Evolutionary conservation across 1,140 invertebrate genomes (phyloP).

Genomic region (Piezodorus guildinii): DNA sequence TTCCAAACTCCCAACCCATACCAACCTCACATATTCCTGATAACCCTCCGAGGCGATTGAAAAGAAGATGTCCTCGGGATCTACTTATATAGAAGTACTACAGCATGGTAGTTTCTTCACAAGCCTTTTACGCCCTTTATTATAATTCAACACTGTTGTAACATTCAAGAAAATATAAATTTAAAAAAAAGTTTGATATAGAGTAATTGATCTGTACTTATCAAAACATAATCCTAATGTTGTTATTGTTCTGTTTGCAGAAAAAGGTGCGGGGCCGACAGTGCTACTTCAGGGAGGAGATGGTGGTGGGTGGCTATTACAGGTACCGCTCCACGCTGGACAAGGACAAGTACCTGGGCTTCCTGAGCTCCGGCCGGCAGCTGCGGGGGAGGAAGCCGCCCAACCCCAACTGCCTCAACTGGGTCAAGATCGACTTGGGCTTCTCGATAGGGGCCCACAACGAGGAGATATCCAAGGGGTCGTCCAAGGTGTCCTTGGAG

Average conservation of each 20-base stretch:
- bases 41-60: no score
- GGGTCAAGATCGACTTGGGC: constrained; percentile 32
- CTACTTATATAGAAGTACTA: no score
- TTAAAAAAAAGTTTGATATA: no score
- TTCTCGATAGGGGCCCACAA: constrained; percentile 41
- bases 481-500: constrained; percentile 25
- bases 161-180: no score
- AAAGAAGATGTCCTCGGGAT: no score
- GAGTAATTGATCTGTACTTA: no score
- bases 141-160: no score
- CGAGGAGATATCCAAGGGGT: constrained; percentile 33
- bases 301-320: constrained; percentile 38
- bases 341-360: constrained; percentile 37
- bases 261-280: constrained; percentile 36
- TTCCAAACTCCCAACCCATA: no score
- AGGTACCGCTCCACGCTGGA: constrained; percentile 39
- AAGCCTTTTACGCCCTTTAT: no score
- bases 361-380: constrained; percentile 39
- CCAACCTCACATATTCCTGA: no score
- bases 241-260: constrained; percentile 22
- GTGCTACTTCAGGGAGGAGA: constrained; percentile 42
- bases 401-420: constrained; percentile 33
- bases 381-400: constrained; percentile 30
- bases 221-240: no score
- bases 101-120: no score